Percentiles rank a stretch among this genome's conserved stretches.
Evolutionary conservation across 2,888 invertebrate genomes (phyloP).

Genomic region (Tiliacea aurago): DNA sequence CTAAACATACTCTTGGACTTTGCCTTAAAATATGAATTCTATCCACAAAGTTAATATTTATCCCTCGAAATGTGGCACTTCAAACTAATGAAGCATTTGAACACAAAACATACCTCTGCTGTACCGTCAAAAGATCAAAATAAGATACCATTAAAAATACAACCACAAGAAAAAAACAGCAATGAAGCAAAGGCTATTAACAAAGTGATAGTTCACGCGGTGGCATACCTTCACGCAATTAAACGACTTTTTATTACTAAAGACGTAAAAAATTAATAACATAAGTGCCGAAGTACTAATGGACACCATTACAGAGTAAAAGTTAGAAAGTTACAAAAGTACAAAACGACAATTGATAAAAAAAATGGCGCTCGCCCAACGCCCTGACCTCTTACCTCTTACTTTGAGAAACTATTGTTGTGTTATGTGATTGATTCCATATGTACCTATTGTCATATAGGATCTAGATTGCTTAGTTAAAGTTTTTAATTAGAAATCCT

Average conservation of each 20-base stretch:
- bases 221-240: slow-evolving; percentile 65
- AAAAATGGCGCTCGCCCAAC: slow-evolving; percentile 66
- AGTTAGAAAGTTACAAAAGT: slow-evolving; percentile 81
- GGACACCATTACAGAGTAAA: slow-evolving; percentile 79
- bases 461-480: neutral
- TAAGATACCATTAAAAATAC: slow-evolving; percentile 29
- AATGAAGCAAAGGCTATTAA: slow-evolving; percentile 32
- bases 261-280: slow-evolving; percentile 69
- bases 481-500: neutral
- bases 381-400: slow-evolving; percentile 83
- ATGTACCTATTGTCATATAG: neutral
- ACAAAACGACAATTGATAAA: slow-evolving; percentile 82
- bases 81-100: neutral
- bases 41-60: neutral
- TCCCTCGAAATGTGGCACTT: neutral
- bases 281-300: slow-evolving; percentile 74
- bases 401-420: slow-evolving; percentile 59
- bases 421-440: slow-evolving; percentile 20
- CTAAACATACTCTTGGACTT: too few relatives aligned
- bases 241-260: slow-evolving; percentile 61
- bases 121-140: slow-evolving; percentile 19
- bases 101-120: neutral
- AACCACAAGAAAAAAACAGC: slow-evolving; percentile 28
- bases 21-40: neutral
- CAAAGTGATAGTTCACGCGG: slow-evolving; percentile 55